phyloP scores from a whole-genome alignment of 2,113 vertebrate genomes.

The Solenodon paradoxus region DNA sequence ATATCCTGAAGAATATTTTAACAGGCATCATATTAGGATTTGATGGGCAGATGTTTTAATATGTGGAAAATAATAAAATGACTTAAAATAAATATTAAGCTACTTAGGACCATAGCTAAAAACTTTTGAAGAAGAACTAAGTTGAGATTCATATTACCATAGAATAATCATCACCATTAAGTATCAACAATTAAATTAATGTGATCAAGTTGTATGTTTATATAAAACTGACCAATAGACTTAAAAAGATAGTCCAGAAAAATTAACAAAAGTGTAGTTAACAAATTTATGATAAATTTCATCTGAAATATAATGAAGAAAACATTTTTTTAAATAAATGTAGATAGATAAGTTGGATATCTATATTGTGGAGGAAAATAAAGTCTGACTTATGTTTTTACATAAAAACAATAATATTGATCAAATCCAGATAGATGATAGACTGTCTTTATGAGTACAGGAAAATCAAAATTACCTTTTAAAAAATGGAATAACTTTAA shows the following conservation, averaged over 20 bases:
- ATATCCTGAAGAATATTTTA: not conserved
- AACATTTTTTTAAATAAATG: not conserved
- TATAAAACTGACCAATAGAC: not conserved
- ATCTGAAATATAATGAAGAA: not conserved
- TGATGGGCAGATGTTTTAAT: not conserved
- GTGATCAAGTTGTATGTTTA: not conserved
- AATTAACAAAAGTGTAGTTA: not conserved
- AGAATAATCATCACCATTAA: not conserved
- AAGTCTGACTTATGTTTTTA: not conserved
- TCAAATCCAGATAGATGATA: not conserved
- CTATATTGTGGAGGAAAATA: not conserved
- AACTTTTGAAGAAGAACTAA: not conserved
- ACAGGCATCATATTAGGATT: not conserved
- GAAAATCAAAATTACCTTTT: not conserved
- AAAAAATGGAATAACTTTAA: not conserved
- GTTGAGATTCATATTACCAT: not conserved
- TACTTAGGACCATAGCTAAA: not conserved
- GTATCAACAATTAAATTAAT: not conserved
- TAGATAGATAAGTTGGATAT: not conserved
- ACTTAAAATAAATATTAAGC: not conserved
- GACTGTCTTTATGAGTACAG: not conserved
- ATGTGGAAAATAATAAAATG: not conserved
- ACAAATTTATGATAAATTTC: not conserved
- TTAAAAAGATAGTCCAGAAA: not conserved
- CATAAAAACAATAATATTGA: not conserved